Evolutionary conservation across 1,140 invertebrate species (phyloP).

Genomic region (Anastrepha obliqua): DNA sequence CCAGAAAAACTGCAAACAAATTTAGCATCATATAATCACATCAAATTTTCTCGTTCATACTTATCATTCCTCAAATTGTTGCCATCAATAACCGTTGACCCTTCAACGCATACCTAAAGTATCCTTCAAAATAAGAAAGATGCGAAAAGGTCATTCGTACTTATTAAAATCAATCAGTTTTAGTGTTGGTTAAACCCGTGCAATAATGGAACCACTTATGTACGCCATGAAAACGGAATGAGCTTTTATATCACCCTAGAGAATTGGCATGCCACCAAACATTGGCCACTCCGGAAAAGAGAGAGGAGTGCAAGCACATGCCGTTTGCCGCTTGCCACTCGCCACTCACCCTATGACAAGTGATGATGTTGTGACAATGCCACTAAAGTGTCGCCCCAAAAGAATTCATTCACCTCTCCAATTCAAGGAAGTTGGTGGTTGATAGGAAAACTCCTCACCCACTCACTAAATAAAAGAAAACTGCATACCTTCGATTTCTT

Average conservation of each 20-base stretch:
- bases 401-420: background rate
- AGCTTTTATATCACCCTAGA: conserved; percentile 71
- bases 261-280: conserved; percentile 62
- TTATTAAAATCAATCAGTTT: conserved; percentile 73
- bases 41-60: no score
- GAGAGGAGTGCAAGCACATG: conserved; percentile 40
- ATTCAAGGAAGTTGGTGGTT: background rate
- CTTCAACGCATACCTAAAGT: no score
- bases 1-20: no score
- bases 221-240: conserved; percentile 55
- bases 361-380: conserved; percentile 54
- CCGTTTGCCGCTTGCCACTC: conserved; percentile 56
- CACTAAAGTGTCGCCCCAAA: conserved; percentile 64
- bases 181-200: conserved; percentile 69
- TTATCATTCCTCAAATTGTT: background rate
- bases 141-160: conserved; percentile 16
- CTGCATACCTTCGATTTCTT: background rate
- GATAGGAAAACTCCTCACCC: background rate
- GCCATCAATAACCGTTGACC: conserved; percentile 12
- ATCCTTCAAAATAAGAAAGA: background rate
- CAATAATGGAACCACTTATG: conserved; percentile 73
- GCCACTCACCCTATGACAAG: background rate
- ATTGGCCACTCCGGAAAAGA: background rate
- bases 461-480: background rate
- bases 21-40: no score